These are phyloP conservation scores for Eolophus roseicapilla DNA, from an alignment of 2,113 vertebrate species.

Conservation along the genomic window DNA sequence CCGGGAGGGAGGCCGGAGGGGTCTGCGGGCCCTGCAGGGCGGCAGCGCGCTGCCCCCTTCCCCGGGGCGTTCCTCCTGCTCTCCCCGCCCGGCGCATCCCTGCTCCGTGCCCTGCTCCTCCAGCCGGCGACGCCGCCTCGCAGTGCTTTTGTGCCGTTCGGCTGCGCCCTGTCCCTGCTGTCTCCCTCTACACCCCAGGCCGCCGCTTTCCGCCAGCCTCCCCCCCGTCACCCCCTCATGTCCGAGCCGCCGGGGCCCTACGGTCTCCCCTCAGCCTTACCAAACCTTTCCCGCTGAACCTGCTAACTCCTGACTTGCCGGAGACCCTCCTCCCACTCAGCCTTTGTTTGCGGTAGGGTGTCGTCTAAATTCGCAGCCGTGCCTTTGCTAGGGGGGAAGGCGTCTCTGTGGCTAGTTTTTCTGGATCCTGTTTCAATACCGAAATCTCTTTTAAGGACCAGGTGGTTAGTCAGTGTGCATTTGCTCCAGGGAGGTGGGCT, in stretches of 20 bases:
- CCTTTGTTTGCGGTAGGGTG: conserved; percentile 43
- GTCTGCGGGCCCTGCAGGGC: background rate
- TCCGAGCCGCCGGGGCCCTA: background rate
- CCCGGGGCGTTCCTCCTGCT: no score
- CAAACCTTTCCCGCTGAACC: background rate
- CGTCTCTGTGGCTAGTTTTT: background rate
- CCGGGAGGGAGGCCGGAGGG: background rate
- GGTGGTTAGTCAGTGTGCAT: background rate
- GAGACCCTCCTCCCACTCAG: background rate
- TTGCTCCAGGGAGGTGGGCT: background rate
- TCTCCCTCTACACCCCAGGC: background rate
- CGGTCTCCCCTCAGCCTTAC: background rate
- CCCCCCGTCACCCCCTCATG: background rate
- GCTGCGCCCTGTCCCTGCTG: background rate
- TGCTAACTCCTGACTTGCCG: background rate
- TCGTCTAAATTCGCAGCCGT: background rate
- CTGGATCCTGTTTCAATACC: background rate
- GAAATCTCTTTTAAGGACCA: background rate
- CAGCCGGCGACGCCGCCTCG: background rate
- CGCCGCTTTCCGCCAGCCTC: background rate
- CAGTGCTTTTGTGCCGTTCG: background rate
- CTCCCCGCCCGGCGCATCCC: background rate
- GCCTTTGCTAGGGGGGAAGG: background rate
- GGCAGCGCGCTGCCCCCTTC: background rate
- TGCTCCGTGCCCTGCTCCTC: background rate